Conservation (phyloP, 1,140 invertebrate genomes). For the Vanessa atalanta region DNA sequence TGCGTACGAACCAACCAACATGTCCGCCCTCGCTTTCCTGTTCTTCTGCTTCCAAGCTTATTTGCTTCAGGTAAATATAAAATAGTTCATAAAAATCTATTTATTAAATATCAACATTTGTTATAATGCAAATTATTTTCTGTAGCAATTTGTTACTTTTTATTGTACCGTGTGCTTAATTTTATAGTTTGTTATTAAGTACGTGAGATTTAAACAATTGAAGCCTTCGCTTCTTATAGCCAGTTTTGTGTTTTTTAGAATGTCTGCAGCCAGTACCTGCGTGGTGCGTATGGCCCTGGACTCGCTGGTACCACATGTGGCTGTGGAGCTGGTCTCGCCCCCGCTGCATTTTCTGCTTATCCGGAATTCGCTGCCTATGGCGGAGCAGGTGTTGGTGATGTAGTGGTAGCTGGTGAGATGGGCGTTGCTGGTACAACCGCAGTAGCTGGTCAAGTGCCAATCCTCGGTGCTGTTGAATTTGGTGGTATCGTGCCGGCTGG, state of each 20-base stretch:
- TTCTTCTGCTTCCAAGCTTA: slow-evolving; percentile 45
- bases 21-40: slow-evolving; percentile 29
- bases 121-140: too few species aligned
- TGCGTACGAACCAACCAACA: not conserved
- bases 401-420: slow-evolving; percentile 52
- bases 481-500: slow-evolving; percentile 46
- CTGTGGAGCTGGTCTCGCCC: not conserved
- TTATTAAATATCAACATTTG: too few species aligned
- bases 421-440: slow-evolving; percentile 54
- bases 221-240: not conserved
- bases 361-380: slow-evolving; percentile 41
- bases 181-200: too few species aligned
- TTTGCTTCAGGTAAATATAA: slow-evolving; percentile 46
- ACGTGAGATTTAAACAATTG: too few species aligned
- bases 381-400: slow-evolving; percentile 52
- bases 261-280: slow-evolving; percentile 13
- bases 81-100: too few species aligned
- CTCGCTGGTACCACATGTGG: not conserved
- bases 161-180: too few species aligned
- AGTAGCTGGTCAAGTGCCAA: slow-evolving; percentile 50
- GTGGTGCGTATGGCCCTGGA: not conserved
- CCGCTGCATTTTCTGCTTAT: not conserved
- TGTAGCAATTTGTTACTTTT: too few species aligned
- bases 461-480: slow-evolving; percentile 53
- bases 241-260: not conserved